Percentiles rank a stretch among this genome's conserved stretches.
Evolutionary conservation across 2,113 vertebrate genomes (phyloP).

Genomic region (Gallinago paraguaiae): DNA sequence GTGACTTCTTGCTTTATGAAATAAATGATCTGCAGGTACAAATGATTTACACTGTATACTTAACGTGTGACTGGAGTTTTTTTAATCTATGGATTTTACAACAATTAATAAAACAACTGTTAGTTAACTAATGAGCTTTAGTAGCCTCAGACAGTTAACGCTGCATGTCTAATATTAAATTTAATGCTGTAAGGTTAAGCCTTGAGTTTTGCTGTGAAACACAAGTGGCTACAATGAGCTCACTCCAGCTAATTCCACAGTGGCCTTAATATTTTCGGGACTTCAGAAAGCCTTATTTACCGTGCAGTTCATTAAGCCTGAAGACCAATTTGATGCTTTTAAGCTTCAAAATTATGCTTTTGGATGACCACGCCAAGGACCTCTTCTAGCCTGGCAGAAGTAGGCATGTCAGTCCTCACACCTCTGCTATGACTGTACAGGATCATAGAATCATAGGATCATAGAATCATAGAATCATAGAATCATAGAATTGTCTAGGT

Average conservation of each 20-base stretch:
- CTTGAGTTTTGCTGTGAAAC: neutral
- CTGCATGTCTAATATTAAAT: neutral
- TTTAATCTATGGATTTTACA: neutral
- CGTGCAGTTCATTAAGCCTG: neutral
- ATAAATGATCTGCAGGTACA: neutral
- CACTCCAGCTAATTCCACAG: fast-evolving
- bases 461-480: neutral
- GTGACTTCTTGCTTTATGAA: neutral
- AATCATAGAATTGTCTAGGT: too few relatives aligned
- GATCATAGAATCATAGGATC: neutral
- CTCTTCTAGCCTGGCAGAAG: neutral
- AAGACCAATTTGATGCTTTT: neutral
- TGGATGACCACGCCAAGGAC: neutral
- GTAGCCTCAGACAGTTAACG: neutral
- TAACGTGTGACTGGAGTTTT: neutral
- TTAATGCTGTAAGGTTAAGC: neutral
- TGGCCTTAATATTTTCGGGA: neutral
- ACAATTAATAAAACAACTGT: neutral
- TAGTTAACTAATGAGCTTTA: neutral
- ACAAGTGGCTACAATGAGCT: neutral
- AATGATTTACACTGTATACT: neutral
- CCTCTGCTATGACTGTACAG: neutral
- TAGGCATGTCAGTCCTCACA: neutral
- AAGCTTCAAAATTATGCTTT: neutral
- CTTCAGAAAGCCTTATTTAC: neutral